Evolutionary conservation across 2,797 vertebrate genomes (phyloP), one percentile per base, ranked within the genome.

Genomic region (Choloepus didactylus): DNA sequence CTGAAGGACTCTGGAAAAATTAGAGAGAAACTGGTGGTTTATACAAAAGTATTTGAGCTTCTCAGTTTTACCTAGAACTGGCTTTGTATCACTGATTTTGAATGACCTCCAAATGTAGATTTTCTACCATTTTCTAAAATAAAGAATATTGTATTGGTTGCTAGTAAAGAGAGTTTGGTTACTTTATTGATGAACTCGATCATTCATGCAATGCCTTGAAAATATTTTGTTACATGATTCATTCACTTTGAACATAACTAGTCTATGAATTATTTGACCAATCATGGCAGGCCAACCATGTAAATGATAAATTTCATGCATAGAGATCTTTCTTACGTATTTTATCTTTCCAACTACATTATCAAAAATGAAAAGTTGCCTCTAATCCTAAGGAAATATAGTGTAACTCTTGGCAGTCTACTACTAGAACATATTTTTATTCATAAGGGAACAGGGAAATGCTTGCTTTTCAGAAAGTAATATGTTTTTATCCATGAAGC

Each of bases 311-410:
- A 98, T 98, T 97, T 76, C 96, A 94, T 96, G 27, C 3, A 75
- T 46, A 93, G 91, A 96, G 64, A 49, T 93, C 97, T 98, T 98
- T 98, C 93, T 97, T 93, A 97, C 97, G 35, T 76, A 97, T 98
- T 98, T 98, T 97, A 96, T 98, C 97, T 97, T 97, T 97, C 96
- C 38, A 95, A 97, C 62, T 97, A 96, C 87, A 98, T 98, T 98
- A 98, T 97, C 89, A 98, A 97, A 98, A 98, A 98, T 96, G 95
- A 97, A 97, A 97, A n/a, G 89, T 97, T 97, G 84, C 94, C 95
- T 95, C 87, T 98, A 97, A 96, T 96, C 85, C 93, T 97, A 95
- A 98, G 92, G 94, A 87, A 97, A 98, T 97, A 95, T 92, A 76
- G 82, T 98, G 35, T 35, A 96, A 97, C 70, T 97, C 94, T 98